Evolutionary conservation across 2,113 vertebrate species (phyloP).

Genomic region (Panthera leo): DNA sequence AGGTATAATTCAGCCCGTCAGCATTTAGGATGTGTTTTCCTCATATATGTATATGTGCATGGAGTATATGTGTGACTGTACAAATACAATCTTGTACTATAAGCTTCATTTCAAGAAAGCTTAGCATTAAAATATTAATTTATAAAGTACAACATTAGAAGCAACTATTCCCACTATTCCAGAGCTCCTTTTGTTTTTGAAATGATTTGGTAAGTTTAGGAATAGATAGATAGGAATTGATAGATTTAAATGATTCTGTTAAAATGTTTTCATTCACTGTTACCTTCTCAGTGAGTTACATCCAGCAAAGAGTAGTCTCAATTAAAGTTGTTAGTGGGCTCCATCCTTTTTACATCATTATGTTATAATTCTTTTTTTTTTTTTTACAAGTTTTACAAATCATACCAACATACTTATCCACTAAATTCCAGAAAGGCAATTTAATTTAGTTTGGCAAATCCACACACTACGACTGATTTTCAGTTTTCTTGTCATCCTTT

Average conservation of each 20-base stretch:
- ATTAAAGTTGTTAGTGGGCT: not conserved
- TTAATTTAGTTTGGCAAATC: not conserved
- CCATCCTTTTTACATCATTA: not conserved
- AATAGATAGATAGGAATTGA: not conserved
- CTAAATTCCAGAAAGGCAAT: not conserved
- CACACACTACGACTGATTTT: not conserved
- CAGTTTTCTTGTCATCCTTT: not conserved
- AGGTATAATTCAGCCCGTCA: not conserved
- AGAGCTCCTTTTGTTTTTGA: not conserved
- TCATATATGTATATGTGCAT: rapidly evolving
- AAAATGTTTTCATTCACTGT: not conserved
- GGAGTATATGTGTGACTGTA: not conserved
- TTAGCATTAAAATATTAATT: not conserved
- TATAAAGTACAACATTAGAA: not conserved
- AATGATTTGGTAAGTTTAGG: not conserved
- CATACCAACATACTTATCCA: not conserved
- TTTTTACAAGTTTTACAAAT: not conserved
- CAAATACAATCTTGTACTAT: not conserved
- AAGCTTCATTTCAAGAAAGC: not conserved
- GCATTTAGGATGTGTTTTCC: not conserved
- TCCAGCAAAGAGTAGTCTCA: not conserved
- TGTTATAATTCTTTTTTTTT: not conserved
- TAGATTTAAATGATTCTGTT: not conserved
- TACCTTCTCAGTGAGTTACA: not conserved
- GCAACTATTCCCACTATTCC: not conserved